Percentiles rank a stretch among this genome's conserved stretches.
Evolutionary conservation across 2,888 invertebrate species (phyloP).

Genomic region (Cyaniris semiargus): DNA sequence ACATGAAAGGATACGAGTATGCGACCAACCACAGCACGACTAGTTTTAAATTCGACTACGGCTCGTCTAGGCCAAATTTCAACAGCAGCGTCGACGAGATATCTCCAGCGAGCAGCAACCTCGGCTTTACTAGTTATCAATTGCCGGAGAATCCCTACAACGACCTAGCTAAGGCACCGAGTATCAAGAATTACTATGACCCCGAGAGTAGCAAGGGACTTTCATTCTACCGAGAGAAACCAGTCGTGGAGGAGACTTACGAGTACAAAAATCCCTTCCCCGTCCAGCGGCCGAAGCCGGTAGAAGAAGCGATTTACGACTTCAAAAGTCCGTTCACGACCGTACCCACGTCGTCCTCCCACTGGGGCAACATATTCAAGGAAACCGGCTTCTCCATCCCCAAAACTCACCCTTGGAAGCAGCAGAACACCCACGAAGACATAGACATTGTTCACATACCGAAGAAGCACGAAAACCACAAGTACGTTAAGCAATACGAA

Average conservation of each 20-base stretch:
- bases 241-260: conserved; percentile 49
- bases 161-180: conserved; percentile 59
- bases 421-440: conserved; percentile 50
- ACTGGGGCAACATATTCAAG: conserved; percentile 66
- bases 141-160: conserved; percentile 57
- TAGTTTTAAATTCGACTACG: conserved; percentile 59
- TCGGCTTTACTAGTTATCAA: conserved; percentile 57
- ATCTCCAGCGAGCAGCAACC: conserved; percentile 63
- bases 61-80: conserved; percentile 55
- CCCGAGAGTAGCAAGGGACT: conserved; percentile 51
- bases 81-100: conserved; percentile 58
- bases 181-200: conserved; percentile 51
- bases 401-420: conserved; percentile 55
- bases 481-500: conserved; percentile 55
- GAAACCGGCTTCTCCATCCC: conserved; percentile 54
- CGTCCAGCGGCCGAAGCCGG: not conserved
- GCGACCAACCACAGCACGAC: conserved; percentile 62
- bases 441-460: conserved; percentile 65
- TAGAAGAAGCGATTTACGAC: conserved; percentile 44
- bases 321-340: conserved; percentile 59
- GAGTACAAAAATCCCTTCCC: conserved; percentile 53
- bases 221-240: conserved; percentile 50
- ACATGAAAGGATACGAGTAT: conserved; percentile 63
- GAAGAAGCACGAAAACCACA: conserved; percentile 53
- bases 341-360: conserved; percentile 53